Evolutionary conservation across 2,888 invertebrate species (phyloP), one percentile per base, ranked within the genome.

Genomic region (Phyto melanocephala): DNA sequence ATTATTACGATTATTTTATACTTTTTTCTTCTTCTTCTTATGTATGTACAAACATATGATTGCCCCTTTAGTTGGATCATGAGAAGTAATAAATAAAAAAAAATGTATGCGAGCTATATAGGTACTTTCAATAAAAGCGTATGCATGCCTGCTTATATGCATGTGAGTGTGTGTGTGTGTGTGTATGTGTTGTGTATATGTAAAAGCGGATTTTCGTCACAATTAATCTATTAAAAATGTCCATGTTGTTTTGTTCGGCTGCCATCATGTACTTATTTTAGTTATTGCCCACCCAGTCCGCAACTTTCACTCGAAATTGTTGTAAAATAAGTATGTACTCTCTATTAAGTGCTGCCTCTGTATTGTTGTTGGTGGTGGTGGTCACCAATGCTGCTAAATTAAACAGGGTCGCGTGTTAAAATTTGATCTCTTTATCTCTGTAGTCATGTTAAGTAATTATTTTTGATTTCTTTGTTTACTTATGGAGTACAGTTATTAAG

Each of bases 221-320:
- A 82, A 83, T 83, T 80, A 80, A 77, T 80, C 77, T 74, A 83
- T 80, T 83, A 74, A 80, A 80, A 74, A 74, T 80, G 80, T 54
- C 70, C 68, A 80, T 80, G 45, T 63, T 72, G 56, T 68, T 75
- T 8, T 2, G 15, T n/a, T 6, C 22, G 65, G 40, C 63, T 35
- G 62, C 52, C 68, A 52, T 60, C 22, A 20, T 50, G 37, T 24
- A 63, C 60, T 54, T 63, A 54, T 54, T 56, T 54, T 10, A 50
- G 62, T 28, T 71, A 75, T 54, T 62, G 65, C 40, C 74, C 80
- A 75, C 79, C 63, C 79, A 75, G 65, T 63, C 65, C 75, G 70
- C 60, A 77, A 82, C 82, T 82, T 82, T 82, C 82, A 79, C 82
- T 79, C 8, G 11, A 45, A 52, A 45, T 79, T 56, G 11, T 45